Base-by-base conservation (phyloP, 2,113 vertebrate species). In the Phalacrocorax carbo region DNA sequence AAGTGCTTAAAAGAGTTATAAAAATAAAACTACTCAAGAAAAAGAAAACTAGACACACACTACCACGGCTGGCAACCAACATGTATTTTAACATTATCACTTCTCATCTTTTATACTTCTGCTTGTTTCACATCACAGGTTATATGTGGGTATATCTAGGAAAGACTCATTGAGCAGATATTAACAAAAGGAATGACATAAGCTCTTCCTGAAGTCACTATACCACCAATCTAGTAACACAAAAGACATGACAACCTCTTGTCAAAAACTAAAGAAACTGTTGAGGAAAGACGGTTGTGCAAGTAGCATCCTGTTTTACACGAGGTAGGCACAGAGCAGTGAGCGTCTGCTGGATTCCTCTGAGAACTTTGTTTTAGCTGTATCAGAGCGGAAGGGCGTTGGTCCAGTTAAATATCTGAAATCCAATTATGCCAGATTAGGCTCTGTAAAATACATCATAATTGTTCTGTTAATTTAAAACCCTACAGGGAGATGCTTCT, bases 401-500 rank as follows among this genome's bases (percentile, higher is more conserved):
- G 81, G 91, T 82, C 70, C 51, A 90, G 81, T 70, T 90, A 87
- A 94, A 54, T 89, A 94, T 82, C 65, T 93, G 66, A 91, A 87
- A 93, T 89, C 81, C 66, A 93, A 66, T 94, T 95, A 94, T 58
- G 54, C 44, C 78, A 95, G 93, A 94, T 92, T 95, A 91, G 75
- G 66, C 78, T 95, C 95, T 85, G 68, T 69, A 93, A 97, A 96
- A 94, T 79, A 80, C 68, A 95, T 92, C 48, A 68, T 61, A 69
- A 88, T 91, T 91, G 54, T 88, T 88, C 83, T 92, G 55, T 86
- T 83, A 93, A 92, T 96, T 96, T 82, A 94, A 95, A 97, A 93
- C 82, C 90, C 83, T 93, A 94, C 70, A 93, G 90, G 78, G 72
- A 95, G 64, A 93, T 92, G 62, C 80, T 94, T 96, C 84, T 91